A percentile compares a stretch with the other conserved stretches of the same genome.
phyloP scores from a whole-genome alignment of 1,140 invertebrate species.

The Tenebrio molitor region DNA sequence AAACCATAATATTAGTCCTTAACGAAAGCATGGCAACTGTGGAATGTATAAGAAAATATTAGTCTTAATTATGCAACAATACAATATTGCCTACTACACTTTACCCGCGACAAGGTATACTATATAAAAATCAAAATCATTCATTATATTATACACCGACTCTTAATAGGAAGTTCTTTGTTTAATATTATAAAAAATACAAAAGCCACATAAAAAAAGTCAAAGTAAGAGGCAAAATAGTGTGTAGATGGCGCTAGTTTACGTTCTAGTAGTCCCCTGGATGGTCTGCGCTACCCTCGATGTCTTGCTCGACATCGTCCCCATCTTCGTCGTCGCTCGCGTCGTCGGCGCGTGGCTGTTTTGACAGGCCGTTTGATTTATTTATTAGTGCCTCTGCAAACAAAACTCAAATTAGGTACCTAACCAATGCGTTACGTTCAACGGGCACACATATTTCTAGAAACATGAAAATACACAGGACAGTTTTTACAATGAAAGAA shows the following conservation, averaged over 20 bases:
- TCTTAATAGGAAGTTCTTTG: slow-evolving; percentile 48
- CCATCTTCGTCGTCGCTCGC: slow-evolving; percentile 77
- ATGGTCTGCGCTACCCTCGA: slow-evolving; percentile 84
- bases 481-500: too few species aligned
- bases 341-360: slow-evolving; percentile 58
- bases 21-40: slow-evolving; percentile 49
- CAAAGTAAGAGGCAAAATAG: slow-evolving; percentile 54
- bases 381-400: slow-evolving; percentile 61
- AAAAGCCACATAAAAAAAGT: slow-evolving; percentile 52
- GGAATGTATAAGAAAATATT: slow-evolving; percentile 51
- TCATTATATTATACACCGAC: slow-evolving; percentile 42
- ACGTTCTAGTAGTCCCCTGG: slow-evolving; percentile 79
- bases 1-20: slow-evolving; percentile 10
- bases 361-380: slow-evolving; percentile 68
- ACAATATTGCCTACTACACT: slow-evolving; percentile 61
- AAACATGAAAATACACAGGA: too few species aligned
- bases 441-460: too few species aligned
- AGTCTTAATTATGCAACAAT: slow-evolving; percentile 52
- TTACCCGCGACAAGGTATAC: slow-evolving; percentile 50
- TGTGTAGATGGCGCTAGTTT: slow-evolving; percentile 38
- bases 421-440: slow-evolving; percentile 47
- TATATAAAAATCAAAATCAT: slow-evolving; percentile 46
- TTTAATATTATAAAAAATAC: slow-evolving; percentile 52
- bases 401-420: slow-evolving; percentile 54
- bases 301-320: slow-evolving; percentile 75